Evolutionary conservation across 2,888 invertebrate species (phyloP).

Genomic region (Sphecodes monilicornis): DNA sequence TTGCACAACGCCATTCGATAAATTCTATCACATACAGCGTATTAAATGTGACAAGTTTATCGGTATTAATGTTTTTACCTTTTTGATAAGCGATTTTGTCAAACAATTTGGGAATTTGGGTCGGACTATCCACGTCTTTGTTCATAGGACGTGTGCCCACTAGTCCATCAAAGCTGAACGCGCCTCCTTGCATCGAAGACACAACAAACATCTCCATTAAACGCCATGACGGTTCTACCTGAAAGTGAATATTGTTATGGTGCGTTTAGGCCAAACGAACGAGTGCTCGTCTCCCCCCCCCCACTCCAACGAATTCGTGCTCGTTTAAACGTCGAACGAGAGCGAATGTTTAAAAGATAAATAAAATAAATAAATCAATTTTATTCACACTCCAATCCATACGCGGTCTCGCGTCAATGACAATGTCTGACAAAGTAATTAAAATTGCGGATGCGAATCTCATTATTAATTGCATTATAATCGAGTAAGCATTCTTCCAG

Average conservation of each 20-base stretch:
- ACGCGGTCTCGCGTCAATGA: no score
- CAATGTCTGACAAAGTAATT: no score
- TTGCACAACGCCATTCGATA: not conserved
- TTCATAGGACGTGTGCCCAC: slow-evolving; percentile 86
- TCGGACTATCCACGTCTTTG: slow-evolving; percentile 84
- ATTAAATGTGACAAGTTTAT: not conserved
- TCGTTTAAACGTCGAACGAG: no score
- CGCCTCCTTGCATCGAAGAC: slow-evolving; percentile 83
- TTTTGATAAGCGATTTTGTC: slow-evolving; percentile 88
- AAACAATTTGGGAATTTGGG: slow-evolving; percentile 86
- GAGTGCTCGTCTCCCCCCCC: no score
- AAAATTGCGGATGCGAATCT: no score
- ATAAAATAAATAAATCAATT: no score
- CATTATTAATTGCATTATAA: no score
- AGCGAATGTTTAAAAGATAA: no score
- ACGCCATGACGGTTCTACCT: slow-evolving; percentile 73
- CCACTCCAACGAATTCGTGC: no score
- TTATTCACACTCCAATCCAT: no score
- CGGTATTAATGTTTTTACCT: slow-evolving; percentile 82
- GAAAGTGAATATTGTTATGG: not conserved
- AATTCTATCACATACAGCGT: not conserved
- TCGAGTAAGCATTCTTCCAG: no score
- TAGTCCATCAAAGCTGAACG: slow-evolving; percentile 81
- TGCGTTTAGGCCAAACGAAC: no score
- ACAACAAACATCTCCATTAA: slow-evolving; percentile 86